Conservation (phyloP, 2,113 vertebrate genomes). For the Lipophrys pholis region DNA sequence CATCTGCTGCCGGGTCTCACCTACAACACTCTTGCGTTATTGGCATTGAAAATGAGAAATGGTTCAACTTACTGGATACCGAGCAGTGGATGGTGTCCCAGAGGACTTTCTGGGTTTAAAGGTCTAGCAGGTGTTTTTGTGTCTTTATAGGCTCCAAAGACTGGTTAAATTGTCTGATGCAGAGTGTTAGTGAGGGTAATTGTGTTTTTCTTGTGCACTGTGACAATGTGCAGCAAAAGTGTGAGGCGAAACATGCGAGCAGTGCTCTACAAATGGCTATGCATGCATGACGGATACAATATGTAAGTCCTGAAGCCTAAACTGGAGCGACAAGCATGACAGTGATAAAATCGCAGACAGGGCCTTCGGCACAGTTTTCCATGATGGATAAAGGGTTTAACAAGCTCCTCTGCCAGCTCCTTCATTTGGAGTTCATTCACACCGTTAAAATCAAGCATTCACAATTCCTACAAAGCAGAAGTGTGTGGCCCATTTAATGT, state of each 20-base stretch:
- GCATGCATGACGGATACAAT: constrained; percentile 49
- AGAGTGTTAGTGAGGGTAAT: background rate
- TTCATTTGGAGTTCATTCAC: constrained; percentile 61
- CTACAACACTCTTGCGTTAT: background rate
- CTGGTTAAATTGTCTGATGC: background rate
- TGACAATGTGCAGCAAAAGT: background rate
- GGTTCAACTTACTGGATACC: constrained; percentile 1
- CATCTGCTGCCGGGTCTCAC: background rate
- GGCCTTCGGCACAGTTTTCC: constrained; percentile 58
- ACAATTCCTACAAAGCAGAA: constrained; percentile 47
- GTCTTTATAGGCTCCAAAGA: background rate
- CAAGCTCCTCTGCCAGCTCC: constrained; percentile 61
- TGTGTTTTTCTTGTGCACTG: background rate
- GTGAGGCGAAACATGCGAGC: constrained; percentile 8
- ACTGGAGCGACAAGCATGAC: constrained; percentile 65
- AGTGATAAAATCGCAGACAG: constrained; percentile 59
- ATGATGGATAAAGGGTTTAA: constrained; percentile 65
- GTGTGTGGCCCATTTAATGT: constrained; percentile 50
- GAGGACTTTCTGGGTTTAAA: background rate
- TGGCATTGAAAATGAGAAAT: constrained; percentile 1
- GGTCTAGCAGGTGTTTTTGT: background rate
- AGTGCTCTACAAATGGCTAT: background rate
- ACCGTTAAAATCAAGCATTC: constrained; percentile 56
- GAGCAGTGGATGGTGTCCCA: background rate
- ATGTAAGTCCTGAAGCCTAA: constrained; percentile 48